Conservation (phyloP, 2,797 vertebrate genomes). For the Onychomys leucogaster region DNA sequence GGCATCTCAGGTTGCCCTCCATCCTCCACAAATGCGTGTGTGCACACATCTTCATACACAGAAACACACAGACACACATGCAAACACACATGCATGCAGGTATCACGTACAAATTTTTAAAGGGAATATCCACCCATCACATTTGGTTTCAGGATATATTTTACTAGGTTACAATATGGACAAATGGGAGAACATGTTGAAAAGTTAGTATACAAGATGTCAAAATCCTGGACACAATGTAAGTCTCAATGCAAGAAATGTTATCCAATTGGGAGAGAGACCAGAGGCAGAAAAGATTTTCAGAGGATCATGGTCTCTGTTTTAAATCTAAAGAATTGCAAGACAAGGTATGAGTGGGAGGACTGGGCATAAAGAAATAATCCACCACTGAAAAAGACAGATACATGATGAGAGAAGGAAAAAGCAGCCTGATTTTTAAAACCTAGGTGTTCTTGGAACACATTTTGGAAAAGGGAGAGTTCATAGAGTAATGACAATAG, state of each 20-base stretch:
- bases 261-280: neutral
- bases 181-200: neutral
- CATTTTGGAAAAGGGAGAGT: neutral
- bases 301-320: neutral
- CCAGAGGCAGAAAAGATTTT: neutral
- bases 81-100: too few species aligned
- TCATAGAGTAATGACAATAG: neutral
- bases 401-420: neutral
- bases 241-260: neutral
- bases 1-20: neutral
- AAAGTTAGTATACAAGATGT: neutral
- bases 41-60: neutral
- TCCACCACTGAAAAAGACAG: neutral
- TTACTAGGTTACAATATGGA: neutral
- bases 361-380: neutral
- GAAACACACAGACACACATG: neutral
- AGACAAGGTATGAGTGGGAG: neutral
- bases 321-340: neutral
- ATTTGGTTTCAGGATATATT: neutral
- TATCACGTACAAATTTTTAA: neutral
- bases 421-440: neutral
- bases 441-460: neutral
- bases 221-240: neutral
- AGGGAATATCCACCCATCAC: neutral
- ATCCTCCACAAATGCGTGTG: neutral